Conservation (phyloP, 1,140 invertebrate species). For the Metopolophium dirhodum region DNA sequence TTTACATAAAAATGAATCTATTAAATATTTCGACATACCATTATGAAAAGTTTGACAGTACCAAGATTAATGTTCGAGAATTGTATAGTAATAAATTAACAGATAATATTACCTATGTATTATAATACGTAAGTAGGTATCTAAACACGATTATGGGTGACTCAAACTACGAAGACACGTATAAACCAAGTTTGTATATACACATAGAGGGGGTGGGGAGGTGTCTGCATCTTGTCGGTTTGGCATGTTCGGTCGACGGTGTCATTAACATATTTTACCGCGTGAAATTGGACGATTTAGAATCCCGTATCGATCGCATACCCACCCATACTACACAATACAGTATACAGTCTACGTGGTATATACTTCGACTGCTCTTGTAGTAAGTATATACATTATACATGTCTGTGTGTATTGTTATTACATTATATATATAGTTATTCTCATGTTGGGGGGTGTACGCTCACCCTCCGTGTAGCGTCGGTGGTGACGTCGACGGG, state of each 20-base stretch:
- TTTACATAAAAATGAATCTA: background rate
- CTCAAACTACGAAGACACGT: background rate
- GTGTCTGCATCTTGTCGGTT: background rate
- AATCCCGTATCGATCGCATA: background rate
- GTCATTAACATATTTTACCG: background rate
- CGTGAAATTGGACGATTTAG: conserved; percentile 3
- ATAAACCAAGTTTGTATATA: background rate
- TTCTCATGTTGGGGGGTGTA: background rate
- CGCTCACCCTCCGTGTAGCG: background rate
- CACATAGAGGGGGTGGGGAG: too few species aligned
- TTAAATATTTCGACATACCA: background rate
- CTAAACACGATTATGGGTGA: background rate
- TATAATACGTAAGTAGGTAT: background rate
- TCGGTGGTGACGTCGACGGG: background rate
- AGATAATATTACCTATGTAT: background rate
- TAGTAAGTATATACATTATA: conserved; percentile 7
- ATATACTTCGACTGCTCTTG: background rate
- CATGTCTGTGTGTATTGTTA: background rate
- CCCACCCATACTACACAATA: background rate
- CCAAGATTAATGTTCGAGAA: background rate
- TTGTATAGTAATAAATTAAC: background rate
- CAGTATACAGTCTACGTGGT: background rate
- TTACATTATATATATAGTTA: background rate
- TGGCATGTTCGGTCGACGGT: background rate
- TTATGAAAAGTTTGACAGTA: background rate